phyloP scores from a whole-genome alignment of 2,797 vertebrate species.

The Takifugu rubripes region DNA sequence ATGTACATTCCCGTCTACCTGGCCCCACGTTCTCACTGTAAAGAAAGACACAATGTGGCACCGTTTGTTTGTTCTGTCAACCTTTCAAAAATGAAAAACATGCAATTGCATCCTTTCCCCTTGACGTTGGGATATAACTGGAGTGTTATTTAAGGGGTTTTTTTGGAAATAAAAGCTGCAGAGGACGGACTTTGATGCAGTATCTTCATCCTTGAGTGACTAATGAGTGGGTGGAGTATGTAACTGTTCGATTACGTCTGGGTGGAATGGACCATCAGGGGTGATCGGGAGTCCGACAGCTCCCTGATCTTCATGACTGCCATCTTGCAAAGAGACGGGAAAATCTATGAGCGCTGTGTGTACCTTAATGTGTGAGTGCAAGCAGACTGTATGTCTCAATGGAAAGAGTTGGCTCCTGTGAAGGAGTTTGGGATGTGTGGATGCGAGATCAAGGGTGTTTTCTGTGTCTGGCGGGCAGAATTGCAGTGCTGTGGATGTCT shows the following conservation, averaged over 20 bases:
- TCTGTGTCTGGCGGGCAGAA: conserved; percentile 49
- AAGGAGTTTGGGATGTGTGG: conserved; percentile 15
- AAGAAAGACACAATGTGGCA: conserved; percentile 41
- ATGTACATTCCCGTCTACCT: conserved; percentile 60
- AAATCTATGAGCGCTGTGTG: conserved; percentile 22
- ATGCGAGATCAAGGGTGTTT: conserved; percentile 49
- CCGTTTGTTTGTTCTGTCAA: conserved; percentile 26
- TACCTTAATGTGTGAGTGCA: conserved; percentile 23
- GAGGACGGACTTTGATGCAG: conserved; percentile 34
- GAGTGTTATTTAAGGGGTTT: conserved; percentile 9
- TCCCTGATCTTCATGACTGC: conserved; percentile 34
- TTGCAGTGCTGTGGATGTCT: conserved; percentile 70
- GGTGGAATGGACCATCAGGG: conserved; percentile 26
- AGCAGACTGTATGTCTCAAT: conserved; percentile 35
- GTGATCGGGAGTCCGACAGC: conserved; percentile 22
- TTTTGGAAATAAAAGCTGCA: conserved; percentile 25
- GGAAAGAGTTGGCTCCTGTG: conserved; percentile 43
- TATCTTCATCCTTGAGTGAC: conserved; percentile 50
- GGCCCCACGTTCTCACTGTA: conserved; percentile 35
- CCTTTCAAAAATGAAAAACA: conserved; percentile 35
- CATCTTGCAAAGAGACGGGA: conserved; percentile 39
- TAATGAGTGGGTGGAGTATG: conserved; percentile 36
- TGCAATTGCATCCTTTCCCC: conserved; percentile 47
- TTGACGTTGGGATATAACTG: conserved; percentile 42
- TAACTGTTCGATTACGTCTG: conserved; percentile 42